Percentiles rank a stretch among this genome's conserved stretches.
These are phyloP conservation scores for Sebastes fasciatus DNA, from an alignment of 2,113 vertebrate genomes.

Conservation along the genomic window DNA sequence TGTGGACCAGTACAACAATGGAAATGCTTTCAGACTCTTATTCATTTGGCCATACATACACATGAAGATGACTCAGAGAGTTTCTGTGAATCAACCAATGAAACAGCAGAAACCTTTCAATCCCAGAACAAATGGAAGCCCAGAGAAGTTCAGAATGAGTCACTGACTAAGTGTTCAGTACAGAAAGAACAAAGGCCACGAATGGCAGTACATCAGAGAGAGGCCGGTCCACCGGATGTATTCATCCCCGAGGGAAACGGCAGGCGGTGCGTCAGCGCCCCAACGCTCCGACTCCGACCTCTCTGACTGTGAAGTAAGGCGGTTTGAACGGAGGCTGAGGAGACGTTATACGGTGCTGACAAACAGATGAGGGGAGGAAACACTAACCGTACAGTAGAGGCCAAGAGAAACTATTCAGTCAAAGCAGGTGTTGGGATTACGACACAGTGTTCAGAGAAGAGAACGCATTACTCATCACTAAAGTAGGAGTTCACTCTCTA, in stretches of 20 bases:
- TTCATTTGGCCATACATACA: not conserved
- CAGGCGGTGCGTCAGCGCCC: not conserved
- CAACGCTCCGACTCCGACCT: not conserved
- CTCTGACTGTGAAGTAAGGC: not conserved
- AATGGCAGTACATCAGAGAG: not conserved
- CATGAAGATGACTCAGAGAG: conserved; percentile 16
- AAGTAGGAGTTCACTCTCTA: not conserved
- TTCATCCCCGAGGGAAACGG: conserved; percentile 5
- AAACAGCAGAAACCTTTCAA: not conserved
- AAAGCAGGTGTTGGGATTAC: not conserved
- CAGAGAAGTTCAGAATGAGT: conserved; percentile 16
- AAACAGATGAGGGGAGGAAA: conserved; percentile 2
- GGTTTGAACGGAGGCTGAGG: not conserved
- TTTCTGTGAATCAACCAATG: conserved; percentile 24
- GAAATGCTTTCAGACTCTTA: conserved; percentile 9
- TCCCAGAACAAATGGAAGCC: not conserved
- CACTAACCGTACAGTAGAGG: not conserved
- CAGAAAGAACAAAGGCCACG: conserved; percentile 20
- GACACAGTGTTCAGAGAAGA: not conserved
- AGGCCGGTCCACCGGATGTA: not conserved
- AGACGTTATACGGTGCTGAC: not conserved
- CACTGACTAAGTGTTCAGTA: conserved; percentile 10
- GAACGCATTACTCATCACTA: not conserved
- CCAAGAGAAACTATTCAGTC: conserved; percentile 5
- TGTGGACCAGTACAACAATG: not conserved